Evolutionary conservation across 2,888 invertebrate species (phyloP).

Genomic region (Luffia ferchaultella): DNA sequence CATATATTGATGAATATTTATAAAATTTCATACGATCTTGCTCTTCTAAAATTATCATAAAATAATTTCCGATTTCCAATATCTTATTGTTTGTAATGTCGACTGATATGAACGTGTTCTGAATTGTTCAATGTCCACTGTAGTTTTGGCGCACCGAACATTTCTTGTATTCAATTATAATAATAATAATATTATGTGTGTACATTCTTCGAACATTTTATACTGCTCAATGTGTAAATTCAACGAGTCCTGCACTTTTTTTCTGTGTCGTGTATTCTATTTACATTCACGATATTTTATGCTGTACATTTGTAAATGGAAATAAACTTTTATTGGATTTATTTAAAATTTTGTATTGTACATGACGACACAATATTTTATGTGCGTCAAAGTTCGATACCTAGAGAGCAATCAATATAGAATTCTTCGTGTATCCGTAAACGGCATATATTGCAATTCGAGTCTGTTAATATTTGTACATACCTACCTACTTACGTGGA

Average conservation of each 20-base stretch:
- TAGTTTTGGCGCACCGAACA: neutral
- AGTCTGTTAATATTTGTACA: conserved; percentile 20
- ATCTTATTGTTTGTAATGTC: conserved; percentile 1
- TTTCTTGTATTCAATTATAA: conserved; percentile 41
- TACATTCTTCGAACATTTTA: neutral
- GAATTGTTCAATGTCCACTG: neutral
- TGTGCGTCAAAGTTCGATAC: no score
- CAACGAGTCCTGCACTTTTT: neutral
- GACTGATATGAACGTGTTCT: neutral
- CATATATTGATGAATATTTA: conserved; percentile 58
- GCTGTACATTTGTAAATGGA: no score
- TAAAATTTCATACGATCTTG: conserved; percentile 63
- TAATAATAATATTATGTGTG: no score
- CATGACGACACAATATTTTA: no score
- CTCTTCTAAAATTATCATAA: conserved; percentile 56
- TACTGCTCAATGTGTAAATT: neutral
- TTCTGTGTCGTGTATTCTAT: no score
- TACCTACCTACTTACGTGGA: conserved; percentile 21
- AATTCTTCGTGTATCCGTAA: no score
- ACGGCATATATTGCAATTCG: no score
- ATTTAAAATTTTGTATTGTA: no score
- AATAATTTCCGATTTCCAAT: conserved; percentile 37
- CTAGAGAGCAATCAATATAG: no score
- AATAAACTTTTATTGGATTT: no score
- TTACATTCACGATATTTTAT: no score